These are phyloP conservation scores for Periophthalmus magnuspinnatus DNA, from an alignment of 2,797 vertebrate genomes.

Conservation along the genomic window DNA sequence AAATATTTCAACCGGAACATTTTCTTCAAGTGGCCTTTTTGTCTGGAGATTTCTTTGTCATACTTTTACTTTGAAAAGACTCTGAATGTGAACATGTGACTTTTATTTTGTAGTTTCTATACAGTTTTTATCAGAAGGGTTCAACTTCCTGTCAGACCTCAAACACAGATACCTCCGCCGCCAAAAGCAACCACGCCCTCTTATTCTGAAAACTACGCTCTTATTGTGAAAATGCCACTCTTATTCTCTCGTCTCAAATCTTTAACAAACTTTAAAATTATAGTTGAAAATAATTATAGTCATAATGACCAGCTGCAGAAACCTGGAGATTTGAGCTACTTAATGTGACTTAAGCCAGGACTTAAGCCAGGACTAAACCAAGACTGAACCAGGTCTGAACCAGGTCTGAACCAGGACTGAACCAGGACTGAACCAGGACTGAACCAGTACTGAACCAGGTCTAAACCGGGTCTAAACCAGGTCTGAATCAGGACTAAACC, in stretches of 20 bases:
- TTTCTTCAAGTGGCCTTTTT: conserved; percentile 12
- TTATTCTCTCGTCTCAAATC: too few relatives aligned
- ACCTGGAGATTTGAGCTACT: neutral
- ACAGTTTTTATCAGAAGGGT: conserved; percentile 1
- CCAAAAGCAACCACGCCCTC: neutral
- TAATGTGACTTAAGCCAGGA: neutral
- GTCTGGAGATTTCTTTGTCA: neutral
- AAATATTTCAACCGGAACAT: neutral
- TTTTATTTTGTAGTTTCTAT: neutral
- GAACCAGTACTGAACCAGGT: neutral
- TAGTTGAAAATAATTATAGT: too few relatives aligned
- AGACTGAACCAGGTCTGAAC: neutral
- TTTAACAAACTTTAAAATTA: too few relatives aligned
- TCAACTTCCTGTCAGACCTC: conserved; percentile 2
- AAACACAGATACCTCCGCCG: conserved; percentile 49
- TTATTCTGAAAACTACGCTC: conserved; percentile 10
- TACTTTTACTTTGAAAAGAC: conserved; percentile 1
- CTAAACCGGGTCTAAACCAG: neutral
- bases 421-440: neutral
- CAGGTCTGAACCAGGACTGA: too few relatives aligned
- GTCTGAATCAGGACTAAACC: too few relatives aligned
- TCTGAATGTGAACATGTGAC: conserved; percentile 4
- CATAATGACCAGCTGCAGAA: neutral
- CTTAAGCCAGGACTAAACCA: neutral
- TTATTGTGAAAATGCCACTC: neutral